A percentile compares a stretch with the other conserved stretches of the same genome.
Evolutionary conservation across 2,113 vertebrate genomes (phyloP).

Genomic region (Clarias gariepinus): DNA sequence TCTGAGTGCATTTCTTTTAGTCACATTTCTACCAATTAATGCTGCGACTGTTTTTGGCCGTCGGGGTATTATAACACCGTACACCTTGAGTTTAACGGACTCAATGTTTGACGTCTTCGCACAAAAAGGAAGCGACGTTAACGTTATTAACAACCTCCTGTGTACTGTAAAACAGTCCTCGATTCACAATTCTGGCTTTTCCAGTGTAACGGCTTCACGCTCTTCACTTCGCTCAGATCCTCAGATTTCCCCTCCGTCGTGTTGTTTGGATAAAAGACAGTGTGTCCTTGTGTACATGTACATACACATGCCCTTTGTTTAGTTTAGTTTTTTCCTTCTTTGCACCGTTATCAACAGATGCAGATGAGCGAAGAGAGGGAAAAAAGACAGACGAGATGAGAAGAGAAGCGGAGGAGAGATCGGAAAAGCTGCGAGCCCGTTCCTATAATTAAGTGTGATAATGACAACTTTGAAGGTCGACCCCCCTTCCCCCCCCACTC

Average conservation of each 20-base stretch:
- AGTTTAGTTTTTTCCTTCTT: not conserved
- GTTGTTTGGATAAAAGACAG: not conserved
- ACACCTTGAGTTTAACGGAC: no score
- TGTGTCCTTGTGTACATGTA: not conserved
- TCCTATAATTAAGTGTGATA: slow-evolving; percentile 48
- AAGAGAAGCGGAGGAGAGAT: slow-evolving; percentile 10
- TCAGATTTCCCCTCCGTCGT: not conserved
- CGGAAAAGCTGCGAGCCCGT: slow-evolving; percentile 13
- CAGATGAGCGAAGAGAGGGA: slow-evolving; percentile 7
- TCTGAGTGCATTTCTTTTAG: no score
- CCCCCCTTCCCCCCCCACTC: slow-evolving; percentile 3
- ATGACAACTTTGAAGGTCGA: slow-evolving; percentile 60
- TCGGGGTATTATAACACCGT: no score
- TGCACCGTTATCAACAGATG: not conserved
- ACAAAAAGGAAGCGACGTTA: no score
- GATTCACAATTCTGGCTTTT: slow-evolving; percentile 27
- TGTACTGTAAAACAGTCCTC: slow-evolving; percentile 36
- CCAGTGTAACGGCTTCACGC: not conserved
- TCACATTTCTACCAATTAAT: no score
- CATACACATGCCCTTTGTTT: slow-evolving; percentile 18
- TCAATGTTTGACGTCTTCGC: no score
- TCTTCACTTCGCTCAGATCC: not conserved
- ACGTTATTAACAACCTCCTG: not conserved
- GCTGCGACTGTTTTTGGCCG: no score
- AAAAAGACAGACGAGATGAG: not conserved